A percentile compares a stretch with the other conserved stretches of the same genome.
Conservation (phyloP, 2,888 invertebrate species). For the Luperina testacea region DNA sequence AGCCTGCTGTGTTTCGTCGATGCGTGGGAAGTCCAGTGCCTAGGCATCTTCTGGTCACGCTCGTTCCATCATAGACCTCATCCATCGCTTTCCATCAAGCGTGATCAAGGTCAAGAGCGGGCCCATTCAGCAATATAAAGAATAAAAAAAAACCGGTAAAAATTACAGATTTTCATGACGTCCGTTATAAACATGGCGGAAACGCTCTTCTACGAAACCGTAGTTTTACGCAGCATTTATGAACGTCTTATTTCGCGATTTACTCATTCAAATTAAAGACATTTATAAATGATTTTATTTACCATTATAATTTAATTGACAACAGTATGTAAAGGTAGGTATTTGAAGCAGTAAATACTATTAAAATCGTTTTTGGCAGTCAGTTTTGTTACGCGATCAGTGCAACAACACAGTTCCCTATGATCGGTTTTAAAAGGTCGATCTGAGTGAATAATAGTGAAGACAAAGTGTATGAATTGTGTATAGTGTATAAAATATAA, state of each 20-base stretch:
- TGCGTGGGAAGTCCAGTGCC: too few relatives aligned
- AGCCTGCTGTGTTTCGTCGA: too few relatives aligned
- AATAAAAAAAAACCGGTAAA: neutral
- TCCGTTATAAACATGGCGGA: neutral
- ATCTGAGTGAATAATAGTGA: conserved; percentile 17
- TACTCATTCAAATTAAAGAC: neutral
- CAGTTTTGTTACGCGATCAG: neutral
- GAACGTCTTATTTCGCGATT: neutral
- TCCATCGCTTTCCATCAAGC: too few relatives aligned
- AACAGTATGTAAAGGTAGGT: neutral
- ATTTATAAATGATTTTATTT: neutral
- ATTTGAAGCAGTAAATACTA: neutral
- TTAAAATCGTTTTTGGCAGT: conserved; percentile 43
- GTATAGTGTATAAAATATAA: conserved; percentile 5
- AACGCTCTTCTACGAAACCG: neutral
- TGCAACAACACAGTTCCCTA: conserved; percentile 10
- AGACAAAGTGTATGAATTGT: conserved; percentile 6
- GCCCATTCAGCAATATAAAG: too few relatives aligned
- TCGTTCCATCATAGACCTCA: too few relatives aligned
- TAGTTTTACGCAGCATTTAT: neutral
- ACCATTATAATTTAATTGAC: neutral
- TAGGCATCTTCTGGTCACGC: too few relatives aligned
- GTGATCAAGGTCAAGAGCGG: too few relatives aligned
- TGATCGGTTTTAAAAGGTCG: neutral
- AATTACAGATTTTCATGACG: neutral